phyloP scores from a whole-genome alignment of 1,140 invertebrate genomes.

The Venustaconcha ellipsiformis region DNA sequence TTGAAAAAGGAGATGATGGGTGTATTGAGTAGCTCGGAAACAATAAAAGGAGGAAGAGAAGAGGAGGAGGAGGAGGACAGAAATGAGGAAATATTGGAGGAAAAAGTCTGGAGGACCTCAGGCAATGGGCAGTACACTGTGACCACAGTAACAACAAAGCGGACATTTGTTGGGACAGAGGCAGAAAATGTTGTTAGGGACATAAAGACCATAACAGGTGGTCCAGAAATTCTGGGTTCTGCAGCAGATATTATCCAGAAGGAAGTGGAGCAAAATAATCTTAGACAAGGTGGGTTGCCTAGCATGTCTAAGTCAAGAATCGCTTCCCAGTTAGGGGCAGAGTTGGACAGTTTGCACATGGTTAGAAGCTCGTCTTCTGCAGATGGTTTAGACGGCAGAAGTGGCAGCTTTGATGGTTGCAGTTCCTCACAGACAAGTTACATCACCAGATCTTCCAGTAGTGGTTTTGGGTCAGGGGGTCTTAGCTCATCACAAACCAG shows the following conservation, averaged over 20 bases:
- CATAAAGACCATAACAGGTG: slow-evolving; percentile 34
- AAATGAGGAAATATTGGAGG: slow-evolving; percentile 39
- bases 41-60: neutral
- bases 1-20: too few relatives aligned
- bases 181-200: slow-evolving; percentile 13
- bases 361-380: neutral
- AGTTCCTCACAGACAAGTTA: neutral
- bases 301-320: neutral
- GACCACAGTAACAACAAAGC: slow-evolving; percentile 37
- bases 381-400: too few relatives aligned
- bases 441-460: neutral
- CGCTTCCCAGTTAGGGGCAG: neutral
- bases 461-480: slow-evolving; percentile 2
- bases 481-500: neutral
- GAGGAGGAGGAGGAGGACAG: slow-evolving; percentile 13
- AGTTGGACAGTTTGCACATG: neutral
- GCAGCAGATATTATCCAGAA: slow-evolving; percentile 23
- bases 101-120: slow-evolving; percentile 35
- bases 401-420: neutral
- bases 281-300: neutral
- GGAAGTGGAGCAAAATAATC: slow-evolving; percentile 22
- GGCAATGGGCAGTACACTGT: slow-evolving; percentile 39
- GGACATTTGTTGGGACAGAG: slow-evolving; percentile 11
- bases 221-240: slow-evolving; percentile 30
- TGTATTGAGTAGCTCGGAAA: too few relatives aligned